A percentile compares a stretch with the other conserved stretches of the same genome.
Evolutionary conservation across 2,797 vertebrate genomes (phyloP).

Genomic region (Rhincodon typus): DNA sequence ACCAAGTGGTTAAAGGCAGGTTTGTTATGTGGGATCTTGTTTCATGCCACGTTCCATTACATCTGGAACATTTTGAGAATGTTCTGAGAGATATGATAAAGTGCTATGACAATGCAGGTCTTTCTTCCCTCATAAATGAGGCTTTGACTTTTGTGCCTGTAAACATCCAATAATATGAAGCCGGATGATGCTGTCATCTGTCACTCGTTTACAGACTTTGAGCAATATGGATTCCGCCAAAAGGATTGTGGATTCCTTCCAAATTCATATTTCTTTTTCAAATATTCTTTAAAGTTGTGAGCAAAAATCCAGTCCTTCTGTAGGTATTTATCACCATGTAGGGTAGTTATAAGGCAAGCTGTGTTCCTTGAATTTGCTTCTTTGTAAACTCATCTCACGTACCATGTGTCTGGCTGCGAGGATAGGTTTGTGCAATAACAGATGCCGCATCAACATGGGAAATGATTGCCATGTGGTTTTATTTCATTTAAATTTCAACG

Average conservation of each 20-base stretch:
- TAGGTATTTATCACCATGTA: background rate
- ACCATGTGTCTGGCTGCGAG: background rate
- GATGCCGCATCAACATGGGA: background rate
- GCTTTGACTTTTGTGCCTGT: background rate
- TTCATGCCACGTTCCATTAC: background rate
- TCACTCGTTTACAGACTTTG: constrained; percentile 7
- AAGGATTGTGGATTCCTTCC: constrained; percentile 8
- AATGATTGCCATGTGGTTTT: background rate
- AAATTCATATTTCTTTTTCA: background rate
- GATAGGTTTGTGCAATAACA: background rate
- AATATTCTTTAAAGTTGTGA: background rate
- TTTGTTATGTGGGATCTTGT: background rate
- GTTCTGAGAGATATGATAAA: constrained; percentile 19
- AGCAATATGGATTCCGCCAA: constrained; percentile 9
- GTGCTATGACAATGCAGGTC: background rate
- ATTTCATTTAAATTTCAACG: background rate
- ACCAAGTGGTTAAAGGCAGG: background rate
- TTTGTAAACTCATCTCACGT: background rate
- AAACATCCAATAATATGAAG: constrained; percentile 23
- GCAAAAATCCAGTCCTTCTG: background rate
- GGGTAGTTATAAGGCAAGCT: background rate
- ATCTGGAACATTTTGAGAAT: background rate
- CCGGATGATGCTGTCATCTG: constrained; percentile 31
- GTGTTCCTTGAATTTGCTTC: background rate
- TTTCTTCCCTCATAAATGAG: constrained; percentile 10